Base-by-base conservation (phyloP, 2,888 invertebrate species). In the Apoderus coryli region DNA sequence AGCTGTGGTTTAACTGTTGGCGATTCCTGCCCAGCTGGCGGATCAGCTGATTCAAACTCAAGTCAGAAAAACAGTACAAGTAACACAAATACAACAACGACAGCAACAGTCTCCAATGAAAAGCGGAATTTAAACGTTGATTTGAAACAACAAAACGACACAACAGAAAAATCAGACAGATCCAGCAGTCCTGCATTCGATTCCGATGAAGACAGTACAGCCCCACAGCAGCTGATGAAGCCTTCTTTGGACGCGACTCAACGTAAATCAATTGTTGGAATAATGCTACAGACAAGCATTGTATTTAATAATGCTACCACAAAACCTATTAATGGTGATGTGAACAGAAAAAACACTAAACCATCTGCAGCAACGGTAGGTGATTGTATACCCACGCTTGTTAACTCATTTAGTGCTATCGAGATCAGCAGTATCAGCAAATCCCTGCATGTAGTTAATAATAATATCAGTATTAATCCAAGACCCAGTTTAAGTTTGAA, bases 141-240 rank as follows among this genome's bases (percentile, higher is more conserved):
- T 4, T 25, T 26, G 5, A 33, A 33, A 12, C 33, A 35, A 15
- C 27, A 30, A 7, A 27, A 15, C 41, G 41, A 39, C 63, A 61
- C 40, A 52, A 48, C 27, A 25, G 76, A 84, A 52, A 75, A 73
- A 44, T 72, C 73, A 4, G 84, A 85, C 45, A 65, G 90, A 23
- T 90, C 90, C 1, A 90, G 90, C 48, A 90, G 90, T 53, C 75
- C 88, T 2, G 88, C 88, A 0, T 93, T 92, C 52, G 92, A 92
- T 47, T 92, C 92, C 0, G 92, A 93, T 51, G 90, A 92, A 38
- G 92, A 93, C 48, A 79, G 80, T 38, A 74, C 50, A 56, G 19
- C 61, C 7, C 6, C 6, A 19, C 6, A 19, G 19, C 7, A 19
- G 19, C 6, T 7, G 19, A 34, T 24, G 14, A n/a, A 19, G 7